Base-by-base conservation (phyloP, 2,888 invertebrate genomes). In the Pyralis farinalis region DNA sequence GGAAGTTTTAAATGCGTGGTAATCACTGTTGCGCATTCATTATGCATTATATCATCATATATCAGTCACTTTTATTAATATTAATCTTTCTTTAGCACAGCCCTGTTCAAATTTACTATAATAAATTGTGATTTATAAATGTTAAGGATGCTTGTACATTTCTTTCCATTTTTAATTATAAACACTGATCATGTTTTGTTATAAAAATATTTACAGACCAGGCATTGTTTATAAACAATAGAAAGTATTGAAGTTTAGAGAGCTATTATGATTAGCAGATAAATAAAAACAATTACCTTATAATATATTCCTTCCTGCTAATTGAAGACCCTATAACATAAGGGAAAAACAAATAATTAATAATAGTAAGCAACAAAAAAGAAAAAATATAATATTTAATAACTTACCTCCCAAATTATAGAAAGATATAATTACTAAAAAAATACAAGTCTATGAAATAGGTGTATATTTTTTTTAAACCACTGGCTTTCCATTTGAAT, bases 1-100 rank as follows among this genome's bases (percentile, higher is more conserved):
- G 88, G 87, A 88, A 88, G 88, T 86, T 83, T 71, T 64, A 81
- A 79, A 86, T 86, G 86, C 82, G 71, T 87, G 81, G 86, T 88
- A 88, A 88, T 86, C 88, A 88, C 48, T 81, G 83, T 86, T 87
- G 83, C 87, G 80, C 88, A 76, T 83, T 86, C 87, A 87, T 85
- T 51, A 73, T 59, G 85, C 86, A 87, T 84, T 75, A 46, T 84
- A 84, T 84, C 88, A 88, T 88, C 88, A 88, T 75, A 50, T 4
- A 16, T 4, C 2, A 16, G 16, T n/a, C 3, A 16, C 16, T 16
- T 16, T 3, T 16, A 16, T 16, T 16, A 16, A n/a, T n/a, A n/a
- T n/a, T n/a, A n/a, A n/a, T n/a, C n/a, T n/a, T n/a, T n/a, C n/a
- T n/a, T n/a, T n/a, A n/a, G n/a, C n/a, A n/a, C n/a, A n/a, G n/a